Conservation (phyloP, 2,888 invertebrate species). For the Apotomis capreana region DNA sequence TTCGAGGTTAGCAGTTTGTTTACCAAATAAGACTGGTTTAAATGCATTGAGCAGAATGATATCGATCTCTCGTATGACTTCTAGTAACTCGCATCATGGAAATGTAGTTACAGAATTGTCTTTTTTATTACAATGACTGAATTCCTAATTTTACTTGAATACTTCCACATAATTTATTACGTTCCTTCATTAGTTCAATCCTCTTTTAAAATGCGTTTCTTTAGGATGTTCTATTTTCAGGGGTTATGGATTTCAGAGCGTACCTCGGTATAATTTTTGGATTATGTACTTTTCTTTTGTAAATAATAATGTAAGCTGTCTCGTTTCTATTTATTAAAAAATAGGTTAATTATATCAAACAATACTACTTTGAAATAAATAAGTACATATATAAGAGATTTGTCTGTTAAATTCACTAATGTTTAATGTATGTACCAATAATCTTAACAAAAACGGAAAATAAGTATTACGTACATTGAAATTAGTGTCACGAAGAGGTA, state of each 20-base stretch:
- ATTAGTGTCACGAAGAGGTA: conserved; percentile 69
- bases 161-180: neutral
- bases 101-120: too few species aligned
- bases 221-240: neutral
- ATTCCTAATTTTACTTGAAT: neutral
- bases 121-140: neutral
- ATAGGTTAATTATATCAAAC: conserved; percentile 9
- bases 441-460: conserved; percentile 18
- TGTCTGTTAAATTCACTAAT: conserved; percentile 12
- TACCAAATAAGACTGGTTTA: too few species aligned
- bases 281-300: conserved; percentile 1
- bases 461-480: conserved; percentile 43
- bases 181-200: neutral
- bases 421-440: conserved; percentile 25
- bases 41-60: too few species aligned
- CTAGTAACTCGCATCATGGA: too few species aligned
- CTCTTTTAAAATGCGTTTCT: neutral
- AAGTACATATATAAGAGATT: neutral
- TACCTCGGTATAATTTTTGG: neutral
- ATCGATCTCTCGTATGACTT: too few species aligned
- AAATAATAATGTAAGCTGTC: neutral
- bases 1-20: too few species aligned
- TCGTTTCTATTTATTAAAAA: conserved; percentile 12
- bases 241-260: neutral
- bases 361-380: conserved; percentile 8